A percentile compares a stretch with the other conserved stretches of the same genome.
phyloP scores from a whole-genome alignment of 2,888 invertebrate species.

The Thecophora atra region DNA sequence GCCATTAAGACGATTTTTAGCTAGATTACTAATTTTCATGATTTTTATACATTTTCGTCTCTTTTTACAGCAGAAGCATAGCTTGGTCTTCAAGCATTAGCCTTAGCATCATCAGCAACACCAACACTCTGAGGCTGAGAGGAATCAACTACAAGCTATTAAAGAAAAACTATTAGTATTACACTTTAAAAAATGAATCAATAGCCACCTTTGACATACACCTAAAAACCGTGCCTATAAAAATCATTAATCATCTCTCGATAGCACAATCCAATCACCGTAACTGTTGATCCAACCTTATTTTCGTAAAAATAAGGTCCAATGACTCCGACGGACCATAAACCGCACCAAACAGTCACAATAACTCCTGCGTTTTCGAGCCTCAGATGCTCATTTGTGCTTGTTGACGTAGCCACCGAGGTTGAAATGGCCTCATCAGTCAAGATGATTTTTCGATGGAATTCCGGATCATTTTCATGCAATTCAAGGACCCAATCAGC shows the following conservation, averaged over 20 bases:
- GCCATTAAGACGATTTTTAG: not conserved
- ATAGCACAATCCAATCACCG: constrained; percentile 25
- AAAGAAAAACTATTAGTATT: constrained; percentile 10
- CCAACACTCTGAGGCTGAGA: constrained; percentile 55
- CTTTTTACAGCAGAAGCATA: constrained; percentile 65
- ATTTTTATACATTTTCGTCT: constrained; percentile 53
- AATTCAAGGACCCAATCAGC: constrained; percentile 5
- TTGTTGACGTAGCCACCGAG: constrained; percentile 2
- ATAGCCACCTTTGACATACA: constrained; percentile 61
- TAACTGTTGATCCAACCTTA: constrained; percentile 3
- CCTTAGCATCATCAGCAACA: constrained; percentile 45
- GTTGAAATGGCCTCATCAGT: constrained; percentile 16
- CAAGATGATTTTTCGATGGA: constrained; percentile 9
- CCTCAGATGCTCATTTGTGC: too few relatives aligned
- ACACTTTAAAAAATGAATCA: not conserved
- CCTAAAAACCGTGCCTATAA: too few relatives aligned
- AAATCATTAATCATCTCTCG: constrained; percentile 28
- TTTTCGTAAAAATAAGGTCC: not conserved
- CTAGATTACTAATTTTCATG: too few relatives aligned
- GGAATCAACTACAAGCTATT: constrained; percentile 55
- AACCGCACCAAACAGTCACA: too few relatives aligned
- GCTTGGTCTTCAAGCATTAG: constrained; percentile 56
- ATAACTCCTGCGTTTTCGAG: too few relatives aligned
- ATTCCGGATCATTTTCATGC: not conserved
- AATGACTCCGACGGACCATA: not conserved